These are phyloP conservation scores for Carcharodon carcharias DNA, from an alignment of 2,797 vertebrate species.

Conservation along the genomic window DNA sequence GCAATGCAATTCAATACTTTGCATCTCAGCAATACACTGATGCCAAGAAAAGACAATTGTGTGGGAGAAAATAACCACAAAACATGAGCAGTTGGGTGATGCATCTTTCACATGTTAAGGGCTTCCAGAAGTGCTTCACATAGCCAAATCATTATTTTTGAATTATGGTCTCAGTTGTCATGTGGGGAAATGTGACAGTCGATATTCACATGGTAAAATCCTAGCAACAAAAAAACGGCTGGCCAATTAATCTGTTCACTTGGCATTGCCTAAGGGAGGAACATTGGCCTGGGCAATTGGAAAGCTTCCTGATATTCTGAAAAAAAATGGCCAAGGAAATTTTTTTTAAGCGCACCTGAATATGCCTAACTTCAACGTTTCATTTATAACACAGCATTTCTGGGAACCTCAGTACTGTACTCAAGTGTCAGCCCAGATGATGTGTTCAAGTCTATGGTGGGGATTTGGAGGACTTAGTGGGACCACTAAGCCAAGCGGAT, in stretches of 20 bases:
- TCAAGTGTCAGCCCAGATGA: neutral
- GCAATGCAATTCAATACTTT: no score
- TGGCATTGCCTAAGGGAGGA: neutral
- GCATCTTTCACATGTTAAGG: neutral
- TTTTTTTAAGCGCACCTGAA: neutral
- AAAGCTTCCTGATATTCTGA: neutral
- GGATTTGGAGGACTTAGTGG: neutral
- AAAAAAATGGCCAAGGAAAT: neutral
- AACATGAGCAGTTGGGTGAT: neutral
- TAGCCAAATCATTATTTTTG: neutral
- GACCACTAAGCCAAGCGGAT: neutral
- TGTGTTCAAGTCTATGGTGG: neutral
- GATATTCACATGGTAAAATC: neutral
- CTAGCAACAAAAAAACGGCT: neutral
- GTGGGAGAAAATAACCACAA: neutral
- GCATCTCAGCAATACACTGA: neutral
- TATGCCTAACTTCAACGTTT: neutral
- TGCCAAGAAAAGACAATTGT: neutral
- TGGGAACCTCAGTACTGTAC: neutral
- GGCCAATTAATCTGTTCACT: neutral
- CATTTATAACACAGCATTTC: neutral
- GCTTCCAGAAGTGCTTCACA: neutral
- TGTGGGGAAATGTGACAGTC: neutral
- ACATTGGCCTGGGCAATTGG: neutral
- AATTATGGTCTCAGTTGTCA: neutral